Evolutionary conservation across 30 jellyfish, hydroid and myxozoan genomes (phyloP).

Genomic region (Aurelia sp.): DNA sequence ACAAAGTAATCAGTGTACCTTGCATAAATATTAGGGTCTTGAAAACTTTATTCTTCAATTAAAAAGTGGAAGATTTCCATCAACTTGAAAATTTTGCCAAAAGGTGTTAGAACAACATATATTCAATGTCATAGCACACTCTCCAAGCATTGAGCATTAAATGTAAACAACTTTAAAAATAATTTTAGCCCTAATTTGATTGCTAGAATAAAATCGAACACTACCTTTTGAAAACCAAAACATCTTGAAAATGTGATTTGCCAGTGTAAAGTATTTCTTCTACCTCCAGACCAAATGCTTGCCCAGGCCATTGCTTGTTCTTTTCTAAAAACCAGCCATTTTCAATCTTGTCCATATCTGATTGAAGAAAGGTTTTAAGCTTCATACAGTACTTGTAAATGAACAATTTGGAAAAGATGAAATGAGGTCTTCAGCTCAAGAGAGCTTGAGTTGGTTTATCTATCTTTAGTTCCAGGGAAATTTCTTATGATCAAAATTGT

Average conservation of each 20-base stretch:
- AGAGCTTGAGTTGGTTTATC: too few relatives aligned
- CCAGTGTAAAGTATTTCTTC: conserved; percentile 71
- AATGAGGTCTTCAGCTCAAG: too few relatives aligned
- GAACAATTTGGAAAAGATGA: too few relatives aligned
- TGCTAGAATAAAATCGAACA: not conserved
- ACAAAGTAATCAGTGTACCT: not conserved
- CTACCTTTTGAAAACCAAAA: conserved; percentile 85
- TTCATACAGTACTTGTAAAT: too few relatives aligned
- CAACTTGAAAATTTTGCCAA: not conserved
- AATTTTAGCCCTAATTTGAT: not conserved
- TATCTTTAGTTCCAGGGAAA: too few relatives aligned
- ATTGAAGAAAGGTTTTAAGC: not conserved
- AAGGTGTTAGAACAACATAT: not conserved
- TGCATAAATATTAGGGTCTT: not conserved
- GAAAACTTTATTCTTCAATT: too few relatives aligned
- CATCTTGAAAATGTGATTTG: conserved; percentile 82
- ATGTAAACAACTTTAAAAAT: not conserved
- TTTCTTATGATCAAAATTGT: too few relatives aligned
- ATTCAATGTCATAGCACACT: not conserved
- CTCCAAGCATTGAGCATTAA: not conserved
- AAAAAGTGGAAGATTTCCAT: too few relatives aligned
- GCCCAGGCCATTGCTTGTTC: conserved; percentile 92
- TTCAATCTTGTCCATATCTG: conserved; percentile 69
- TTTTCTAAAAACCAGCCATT: conserved; percentile 97
- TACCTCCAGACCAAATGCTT: conserved; percentile 79